These are phyloP conservation scores for Euura saliciscinereae DNA, from an alignment of 1,140 invertebrate species.

Conservation along the genomic window DNA sequence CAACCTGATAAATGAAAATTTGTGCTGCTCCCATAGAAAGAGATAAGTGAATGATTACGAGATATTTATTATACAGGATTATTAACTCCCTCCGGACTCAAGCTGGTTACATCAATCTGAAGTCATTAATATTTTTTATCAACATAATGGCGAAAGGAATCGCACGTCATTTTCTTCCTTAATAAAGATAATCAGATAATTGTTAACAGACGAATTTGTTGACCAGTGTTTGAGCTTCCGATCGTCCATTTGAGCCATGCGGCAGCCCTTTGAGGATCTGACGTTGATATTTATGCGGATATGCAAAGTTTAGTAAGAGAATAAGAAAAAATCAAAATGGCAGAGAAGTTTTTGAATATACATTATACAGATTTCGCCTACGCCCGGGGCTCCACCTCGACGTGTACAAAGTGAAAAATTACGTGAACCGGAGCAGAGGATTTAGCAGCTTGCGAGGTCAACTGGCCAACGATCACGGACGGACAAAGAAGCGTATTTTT, in stretches of 20 bases:
- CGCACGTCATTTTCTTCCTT: too few species aligned
- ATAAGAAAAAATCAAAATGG: neutral
- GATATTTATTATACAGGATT: constrained; percentile 3
- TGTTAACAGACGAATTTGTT: too few species aligned
- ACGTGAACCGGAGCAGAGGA: neutral
- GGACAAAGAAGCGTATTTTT: constrained; percentile 11
- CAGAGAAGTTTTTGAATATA: neutral
- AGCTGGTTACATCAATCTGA: neutral
- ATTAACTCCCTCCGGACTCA: neutral
- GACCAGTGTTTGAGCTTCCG: too few species aligned
- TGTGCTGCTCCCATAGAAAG: neutral
- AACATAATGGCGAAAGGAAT: too few species aligned
- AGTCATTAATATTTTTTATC: too few species aligned
- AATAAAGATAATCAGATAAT: too few species aligned
- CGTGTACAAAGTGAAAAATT: neutral
- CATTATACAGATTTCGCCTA: neutral
- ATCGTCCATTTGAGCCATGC: too few species aligned
- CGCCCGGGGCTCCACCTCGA: neutral
- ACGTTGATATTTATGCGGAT: too few species aligned
- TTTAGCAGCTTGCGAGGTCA: neutral
- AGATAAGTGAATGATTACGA: constrained; percentile 5
- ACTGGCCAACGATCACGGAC: neutral
- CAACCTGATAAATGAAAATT: constrained; percentile 5
- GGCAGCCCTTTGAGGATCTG: too few species aligned
- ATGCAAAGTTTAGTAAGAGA: neutral